Percentiles rank a stretch among this genome's conserved stretches.
phyloP scores from a whole-genome alignment of 2,888 invertebrate species.

The Aspidiotus destructor region DNA sequence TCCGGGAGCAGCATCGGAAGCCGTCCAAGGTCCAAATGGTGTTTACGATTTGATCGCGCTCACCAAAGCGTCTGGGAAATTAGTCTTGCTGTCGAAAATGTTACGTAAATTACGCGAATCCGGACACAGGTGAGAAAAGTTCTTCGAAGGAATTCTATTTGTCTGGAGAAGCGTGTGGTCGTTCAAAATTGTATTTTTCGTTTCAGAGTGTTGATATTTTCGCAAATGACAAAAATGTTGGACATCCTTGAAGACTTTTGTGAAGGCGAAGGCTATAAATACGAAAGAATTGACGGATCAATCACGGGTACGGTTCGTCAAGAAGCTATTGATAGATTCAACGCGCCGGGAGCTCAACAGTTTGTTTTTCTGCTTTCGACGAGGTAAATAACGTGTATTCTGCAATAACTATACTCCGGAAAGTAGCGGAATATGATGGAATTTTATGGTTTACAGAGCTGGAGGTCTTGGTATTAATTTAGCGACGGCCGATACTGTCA shows the following conservation, averaged over 20 bases:
- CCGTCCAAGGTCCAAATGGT: slow-evolving; percentile 76
- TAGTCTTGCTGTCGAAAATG: slow-evolving; percentile 90
- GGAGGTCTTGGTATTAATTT: slow-evolving; percentile 97
- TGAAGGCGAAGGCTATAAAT: slow-evolving; percentile 93
- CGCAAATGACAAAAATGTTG: slow-evolving; percentile 99
- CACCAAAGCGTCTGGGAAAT: slow-evolving; percentile 89
- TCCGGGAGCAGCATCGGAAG: slow-evolving; percentile 89
- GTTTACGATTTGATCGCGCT: slow-evolving; percentile 88
- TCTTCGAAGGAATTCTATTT: neutral
- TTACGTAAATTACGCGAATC: slow-evolving; percentile 75
- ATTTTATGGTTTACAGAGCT: slow-evolving; percentile 49
- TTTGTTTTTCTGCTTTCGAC: slow-evolving; percentile 95
- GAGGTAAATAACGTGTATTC: slow-evolving; percentile 40
- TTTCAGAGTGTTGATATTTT: slow-evolving; percentile 87
- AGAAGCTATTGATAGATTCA: slow-evolving; percentile 98
- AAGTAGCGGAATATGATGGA: no score
- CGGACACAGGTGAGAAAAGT: slow-evolving; percentile 56
- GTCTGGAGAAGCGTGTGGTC: neutral
- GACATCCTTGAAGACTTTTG: slow-evolving; percentile 98
- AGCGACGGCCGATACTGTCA: slow-evolving; percentile 97
- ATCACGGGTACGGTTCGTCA: slow-evolving; percentile 92
- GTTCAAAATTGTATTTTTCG: neutral
- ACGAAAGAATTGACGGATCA: slow-evolving; percentile 96
- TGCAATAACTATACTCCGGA: neutral
- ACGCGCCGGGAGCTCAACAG: slow-evolving; percentile 93